These are phyloP conservation scores for Cepphus grylle DNA, from an alignment of 2,113 vertebrate species.

Conservation along the genomic window DNA sequence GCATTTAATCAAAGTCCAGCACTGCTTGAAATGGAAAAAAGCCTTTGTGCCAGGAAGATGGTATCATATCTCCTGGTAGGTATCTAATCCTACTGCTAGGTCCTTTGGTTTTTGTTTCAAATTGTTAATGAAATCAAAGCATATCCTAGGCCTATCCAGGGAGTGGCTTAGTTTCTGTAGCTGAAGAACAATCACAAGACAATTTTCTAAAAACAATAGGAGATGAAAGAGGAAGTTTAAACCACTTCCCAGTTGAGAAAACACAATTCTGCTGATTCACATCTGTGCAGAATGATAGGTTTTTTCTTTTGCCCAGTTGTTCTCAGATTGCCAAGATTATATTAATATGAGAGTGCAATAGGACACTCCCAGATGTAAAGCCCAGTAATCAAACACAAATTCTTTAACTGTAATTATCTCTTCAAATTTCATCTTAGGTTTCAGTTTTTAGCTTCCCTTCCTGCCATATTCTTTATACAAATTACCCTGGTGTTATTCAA, in stretches of 20 bases:
- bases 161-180: slow-evolving; percentile 51
- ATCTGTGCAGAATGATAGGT: slow-evolving; percentile 46
- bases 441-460: slow-evolving; percentile 4
- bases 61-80: not conserved
- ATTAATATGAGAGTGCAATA: slow-evolving; percentile 18
- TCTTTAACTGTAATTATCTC: slow-evolving; percentile 35
- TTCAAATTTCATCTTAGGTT: slow-evolving; percentile 32
- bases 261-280: slow-evolving; percentile 69
- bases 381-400: slow-evolving; percentile 37
- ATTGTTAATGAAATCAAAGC: slow-evolving; percentile 42
- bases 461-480: not conserved
- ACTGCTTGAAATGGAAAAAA: slow-evolving; percentile 4
- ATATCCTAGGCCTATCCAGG: not conserved
- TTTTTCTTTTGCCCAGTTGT: slow-evolving; percentile 1
- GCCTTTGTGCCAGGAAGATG: not conserved
- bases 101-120: slow-evolving; percentile 23
- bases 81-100: not conserved
- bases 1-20: not conserved
- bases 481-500: not conserved
- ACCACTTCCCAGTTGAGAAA: slow-evolving; percentile 68
- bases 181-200: slow-evolving; percentile 69
- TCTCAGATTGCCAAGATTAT: slow-evolving; percentile 22
- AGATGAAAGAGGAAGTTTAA: slow-evolving; percentile 70
- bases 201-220: slow-evolving; percentile 68
- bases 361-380: slow-evolving; percentile 20